phyloP scores from a whole-genome alignment of 2,888 invertebrate species.

The Nymphalis c-album region DNA sequence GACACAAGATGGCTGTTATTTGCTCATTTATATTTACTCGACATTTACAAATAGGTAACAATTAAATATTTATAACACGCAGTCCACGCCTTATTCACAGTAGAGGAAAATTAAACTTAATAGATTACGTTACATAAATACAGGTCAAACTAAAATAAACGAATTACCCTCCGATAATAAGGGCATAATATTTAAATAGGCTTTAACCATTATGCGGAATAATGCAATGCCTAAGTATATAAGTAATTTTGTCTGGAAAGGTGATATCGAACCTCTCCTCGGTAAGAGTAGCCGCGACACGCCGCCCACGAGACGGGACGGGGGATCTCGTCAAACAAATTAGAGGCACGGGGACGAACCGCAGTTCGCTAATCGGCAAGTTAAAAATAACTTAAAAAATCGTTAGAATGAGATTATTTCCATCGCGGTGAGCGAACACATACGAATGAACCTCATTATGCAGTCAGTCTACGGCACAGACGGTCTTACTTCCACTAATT shows the following conservation, averaged over 20 bases:
- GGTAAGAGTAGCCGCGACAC: constrained; percentile 8
- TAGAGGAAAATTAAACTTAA: too few species aligned
- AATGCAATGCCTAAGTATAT: background rate
- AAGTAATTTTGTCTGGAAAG: background rate
- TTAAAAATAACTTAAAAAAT: constrained; percentile 66
- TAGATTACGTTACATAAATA: too few species aligned
- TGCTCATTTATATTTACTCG: too few species aligned
- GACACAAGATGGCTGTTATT: too few species aligned
- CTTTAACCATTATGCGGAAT: background rate
- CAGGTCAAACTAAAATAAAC: too few species aligned
- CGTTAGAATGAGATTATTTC: constrained; percentile 64
- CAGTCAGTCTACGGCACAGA: too few species aligned
- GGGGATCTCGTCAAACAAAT: constrained; percentile 9
- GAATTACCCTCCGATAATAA: too few species aligned
- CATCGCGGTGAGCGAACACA: constrained; percentile 35
- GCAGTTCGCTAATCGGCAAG: constrained; percentile 21
- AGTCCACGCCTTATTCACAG: too few species aligned
- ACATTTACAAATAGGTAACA: too few species aligned
- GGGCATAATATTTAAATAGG: too few species aligned
- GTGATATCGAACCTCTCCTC: background rate
- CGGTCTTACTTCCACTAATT: too few species aligned
- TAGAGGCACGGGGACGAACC: constrained; percentile 13
- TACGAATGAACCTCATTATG: background rate
- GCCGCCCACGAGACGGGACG: background rate
- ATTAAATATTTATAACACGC: too few species aligned